Evolutionary conservation across 1,140 invertebrate genomes (phyloP).

Genomic region (Bombyx mandarina): DNA sequence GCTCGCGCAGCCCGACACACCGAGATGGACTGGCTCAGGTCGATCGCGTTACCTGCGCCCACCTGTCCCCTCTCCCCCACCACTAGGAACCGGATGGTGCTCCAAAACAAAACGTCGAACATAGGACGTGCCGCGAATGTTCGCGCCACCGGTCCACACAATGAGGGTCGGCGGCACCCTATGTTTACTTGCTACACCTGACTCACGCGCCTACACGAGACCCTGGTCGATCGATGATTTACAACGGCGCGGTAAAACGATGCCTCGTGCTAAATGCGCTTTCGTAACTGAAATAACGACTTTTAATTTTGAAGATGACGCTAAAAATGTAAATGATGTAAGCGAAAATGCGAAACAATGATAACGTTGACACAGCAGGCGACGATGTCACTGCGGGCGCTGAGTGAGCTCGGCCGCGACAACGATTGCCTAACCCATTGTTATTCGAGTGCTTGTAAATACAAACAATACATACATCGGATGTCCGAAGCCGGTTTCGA

Average conservation of each 20-base stretch:
- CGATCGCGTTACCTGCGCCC: conserved; percentile 58
- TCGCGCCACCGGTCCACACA: conserved; percentile 49
- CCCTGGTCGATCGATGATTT: conserved; percentile 32
- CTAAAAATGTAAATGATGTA: conserved; percentile 34
- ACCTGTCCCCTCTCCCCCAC: conserved; percentile 56
- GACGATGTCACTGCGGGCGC: conserved; percentile 24
- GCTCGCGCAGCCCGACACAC: conserved; percentile 55
- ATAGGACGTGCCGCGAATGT: conserved; percentile 68
- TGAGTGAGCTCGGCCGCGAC: conserved; percentile 35
- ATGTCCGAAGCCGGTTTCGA: conserved; percentile 25
- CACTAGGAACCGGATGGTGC: conserved; percentile 65
- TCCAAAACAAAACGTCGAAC: conserved; percentile 69
- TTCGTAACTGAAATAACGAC: conserved; percentile 12
- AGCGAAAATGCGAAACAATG: conserved; percentile 34
- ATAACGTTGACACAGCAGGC: conserved; percentile 34
- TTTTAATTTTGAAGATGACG: conserved; percentile 20
- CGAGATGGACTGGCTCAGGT: conserved; percentile 54
- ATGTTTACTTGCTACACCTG: conserved; percentile 53
- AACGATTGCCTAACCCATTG: conserved; percentile 55
- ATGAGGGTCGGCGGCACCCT: conserved; percentile 14
- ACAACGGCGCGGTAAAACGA: conserved; percentile 11
- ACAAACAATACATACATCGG: conserved; percentile 40
- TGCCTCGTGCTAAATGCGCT: no score
- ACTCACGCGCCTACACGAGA: conserved; percentile 43
- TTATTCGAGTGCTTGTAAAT: conserved; percentile 37